Percentiles rank a stretch among this genome's conserved stretches.
Conservation (phyloP, 2,888 invertebrate genomes). For the Drosophila monieri region DNA sequence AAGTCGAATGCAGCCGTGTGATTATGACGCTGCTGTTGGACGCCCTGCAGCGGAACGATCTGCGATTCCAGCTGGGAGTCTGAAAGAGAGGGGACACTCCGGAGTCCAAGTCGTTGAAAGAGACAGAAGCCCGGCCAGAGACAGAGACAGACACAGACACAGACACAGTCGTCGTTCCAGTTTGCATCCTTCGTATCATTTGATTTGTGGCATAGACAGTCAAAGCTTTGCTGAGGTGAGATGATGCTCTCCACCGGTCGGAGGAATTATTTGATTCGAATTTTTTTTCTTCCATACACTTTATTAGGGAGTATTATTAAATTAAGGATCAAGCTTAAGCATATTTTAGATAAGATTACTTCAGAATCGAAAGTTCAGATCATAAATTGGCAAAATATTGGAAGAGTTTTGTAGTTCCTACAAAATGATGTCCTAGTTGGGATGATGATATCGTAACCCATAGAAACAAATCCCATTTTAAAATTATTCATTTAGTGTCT, state of each 20-base stretch:
- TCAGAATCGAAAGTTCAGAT: too few species aligned
- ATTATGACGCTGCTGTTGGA: slow-evolving; percentile 79
- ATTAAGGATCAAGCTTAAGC: not conserved
- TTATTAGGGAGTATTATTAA: not conserved
- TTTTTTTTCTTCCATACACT: slow-evolving; percentile 10
- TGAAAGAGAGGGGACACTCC: slow-evolving; percentile 12
- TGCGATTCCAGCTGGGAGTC: slow-evolving; percentile 26
- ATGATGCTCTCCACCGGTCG: slow-evolving; percentile 15
- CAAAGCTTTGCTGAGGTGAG: slow-evolving; percentile 36
- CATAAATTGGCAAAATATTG: too few species aligned
- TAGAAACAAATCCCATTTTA: too few species aligned
- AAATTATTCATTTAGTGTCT: too few species aligned
- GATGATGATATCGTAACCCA: too few species aligned
- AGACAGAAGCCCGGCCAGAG: slow-evolving; percentile 5
- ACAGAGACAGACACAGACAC: slow-evolving; percentile 18
- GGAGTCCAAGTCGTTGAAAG: slow-evolving; percentile 5
- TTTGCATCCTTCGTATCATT: slow-evolving; percentile 57
- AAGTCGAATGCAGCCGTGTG: slow-evolving; percentile 59
- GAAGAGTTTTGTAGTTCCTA: too few species aligned
- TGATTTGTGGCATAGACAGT: slow-evolving; percentile 77
- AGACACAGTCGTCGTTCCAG: slow-evolving; percentile 46
- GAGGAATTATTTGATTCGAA: slow-evolving; percentile 57
- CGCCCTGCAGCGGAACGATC: slow-evolving; percentile 72
- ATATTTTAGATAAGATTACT: too few species aligned
- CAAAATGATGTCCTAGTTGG: too few species aligned